Percentiles rank a stretch among this genome's conserved stretches.
Evolutionary conservation across 2,888 invertebrate genomes (phyloP).

Genomic region (Epiblema foenella): DNA sequence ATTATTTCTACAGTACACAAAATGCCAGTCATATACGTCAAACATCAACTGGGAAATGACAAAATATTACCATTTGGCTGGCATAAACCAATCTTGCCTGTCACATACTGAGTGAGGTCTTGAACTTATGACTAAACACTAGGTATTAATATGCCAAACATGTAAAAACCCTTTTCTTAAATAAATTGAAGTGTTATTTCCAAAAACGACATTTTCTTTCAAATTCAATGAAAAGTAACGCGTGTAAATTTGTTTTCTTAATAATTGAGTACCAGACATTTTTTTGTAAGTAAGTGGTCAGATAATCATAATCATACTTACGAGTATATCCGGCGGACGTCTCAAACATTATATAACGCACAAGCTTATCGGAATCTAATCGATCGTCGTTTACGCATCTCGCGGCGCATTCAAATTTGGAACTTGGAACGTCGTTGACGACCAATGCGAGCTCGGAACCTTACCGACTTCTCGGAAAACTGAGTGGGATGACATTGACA

Average conservation of each 20-base stretch:
- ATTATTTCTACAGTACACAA: constrained; percentile 1
- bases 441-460: constrained; percentile 68
- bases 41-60: constrained; percentile 29
- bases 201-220: no score
- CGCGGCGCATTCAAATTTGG: constrained; percentile 81
- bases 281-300: constrained; percentile 18
- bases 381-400: constrained; percentile 77
- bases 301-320: constrained; percentile 44
- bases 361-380: constrained; percentile 76
- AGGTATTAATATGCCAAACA: constrained; percentile 1
- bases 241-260: background rate
- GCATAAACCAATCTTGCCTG: constrained; percentile 25
- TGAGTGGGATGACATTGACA: constrained; percentile 71
- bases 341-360: constrained; percentile 54
- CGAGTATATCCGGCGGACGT: constrained; percentile 71
- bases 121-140: background rate
- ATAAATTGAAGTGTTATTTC: background rate
- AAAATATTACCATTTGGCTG: constrained; percentile 35
- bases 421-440: constrained; percentile 71
- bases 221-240: no score
- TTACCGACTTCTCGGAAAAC: constrained; percentile 59
- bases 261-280: background rate
- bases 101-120: constrained; percentile 28
- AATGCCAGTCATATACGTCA: constrained; percentile 28
- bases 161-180: background rate